Conservation (phyloP, 2,797 vertebrate species). For the Pipistrellus pipistrellus region DNA sequence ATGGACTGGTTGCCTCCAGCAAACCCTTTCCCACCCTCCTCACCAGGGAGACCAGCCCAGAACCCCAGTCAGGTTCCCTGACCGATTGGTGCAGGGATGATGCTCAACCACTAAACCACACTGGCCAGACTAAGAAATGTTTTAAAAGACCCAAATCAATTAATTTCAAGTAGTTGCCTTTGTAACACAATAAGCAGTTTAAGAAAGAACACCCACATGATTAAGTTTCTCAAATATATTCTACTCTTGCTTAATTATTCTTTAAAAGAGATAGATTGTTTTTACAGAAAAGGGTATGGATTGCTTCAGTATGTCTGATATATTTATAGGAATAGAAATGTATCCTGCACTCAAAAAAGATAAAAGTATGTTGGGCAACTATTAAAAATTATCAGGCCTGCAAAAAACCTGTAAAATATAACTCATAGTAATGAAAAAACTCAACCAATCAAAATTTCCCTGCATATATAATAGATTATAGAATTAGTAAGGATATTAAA, state of each 20-base stretch:
- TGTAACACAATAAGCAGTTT: not conserved
- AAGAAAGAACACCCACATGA: constrained; percentile 63
- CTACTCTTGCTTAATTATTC: constrained; percentile 68
- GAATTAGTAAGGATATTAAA: not conserved
- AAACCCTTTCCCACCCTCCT: no score
- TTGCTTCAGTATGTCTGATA: constrained; percentile 46
- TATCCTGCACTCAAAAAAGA: not conserved
- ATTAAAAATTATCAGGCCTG: not conserved
- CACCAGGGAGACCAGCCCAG: not conserved
- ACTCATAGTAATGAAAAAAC: not conserved
- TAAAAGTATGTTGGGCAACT: not conserved
- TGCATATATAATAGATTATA: not conserved
- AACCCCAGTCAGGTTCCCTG: not conserved
- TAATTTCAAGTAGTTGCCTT: constrained; percentile 64
- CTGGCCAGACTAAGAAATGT: not conserved
- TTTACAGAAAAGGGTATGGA: constrained; percentile 52
- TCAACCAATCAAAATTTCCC: not conserved
- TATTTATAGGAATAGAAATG: constrained; percentile 6
- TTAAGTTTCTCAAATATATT: constrained; percentile 75
- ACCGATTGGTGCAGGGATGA: not conserved
- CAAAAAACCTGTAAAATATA: not conserved
- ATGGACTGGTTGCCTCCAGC: not conserved
- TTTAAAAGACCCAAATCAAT: constrained; percentile 61
- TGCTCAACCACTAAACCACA: not conserved
- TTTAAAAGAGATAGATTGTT: constrained; percentile 48